A percentile compares a stretch with the other conserved stretches of the same genome.
Evolutionary conservation across 1,140 invertebrate species (phyloP).

Genomic region (Atta colombica): DNA sequence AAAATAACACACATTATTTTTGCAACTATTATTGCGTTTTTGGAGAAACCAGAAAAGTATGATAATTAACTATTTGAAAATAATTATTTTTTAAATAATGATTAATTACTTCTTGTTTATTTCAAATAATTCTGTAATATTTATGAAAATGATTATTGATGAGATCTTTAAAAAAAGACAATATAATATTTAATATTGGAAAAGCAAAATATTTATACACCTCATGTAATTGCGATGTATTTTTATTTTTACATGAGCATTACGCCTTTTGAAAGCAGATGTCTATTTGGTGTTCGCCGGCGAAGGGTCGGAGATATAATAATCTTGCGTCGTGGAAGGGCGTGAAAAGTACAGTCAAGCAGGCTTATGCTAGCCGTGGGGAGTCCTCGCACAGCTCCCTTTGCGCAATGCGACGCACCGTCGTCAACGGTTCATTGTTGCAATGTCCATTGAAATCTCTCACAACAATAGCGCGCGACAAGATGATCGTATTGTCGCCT

Average conservation of each 20-base stretch:
- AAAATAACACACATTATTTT: slow-evolving; percentile 9
- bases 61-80: not conserved
- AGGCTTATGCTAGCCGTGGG: slow-evolving; percentile 76
- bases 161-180: not conserved
- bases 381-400: slow-evolving; percentile 67
- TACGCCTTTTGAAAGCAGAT: slow-evolving; percentile 61
- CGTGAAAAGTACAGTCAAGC: slow-evolving; percentile 85
- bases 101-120: not conserved
- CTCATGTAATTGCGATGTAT: not conserved
- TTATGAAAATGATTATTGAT: not conserved
- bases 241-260: slow-evolving; percentile 34
- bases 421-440: slow-evolving; percentile 84
- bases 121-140: not conserved
- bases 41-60: not conserved
- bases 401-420: slow-evolving; percentile 78
- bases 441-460: slow-evolving; percentile 82
- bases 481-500: slow-evolving; percentile 80
- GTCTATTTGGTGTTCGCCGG: slow-evolving; percentile 25
- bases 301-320: slow-evolving; percentile 66
- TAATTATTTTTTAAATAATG: not conserved
- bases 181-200: not conserved
- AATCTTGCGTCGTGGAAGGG: slow-evolving; percentile 77
- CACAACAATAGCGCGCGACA: slow-evolving; percentile 73
- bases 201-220: not conserved
- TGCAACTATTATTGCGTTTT: not conserved